phyloP scores from a whole-genome alignment of 2,888 invertebrate genomes.

The Eueremaeus valkanovi region DNA sequence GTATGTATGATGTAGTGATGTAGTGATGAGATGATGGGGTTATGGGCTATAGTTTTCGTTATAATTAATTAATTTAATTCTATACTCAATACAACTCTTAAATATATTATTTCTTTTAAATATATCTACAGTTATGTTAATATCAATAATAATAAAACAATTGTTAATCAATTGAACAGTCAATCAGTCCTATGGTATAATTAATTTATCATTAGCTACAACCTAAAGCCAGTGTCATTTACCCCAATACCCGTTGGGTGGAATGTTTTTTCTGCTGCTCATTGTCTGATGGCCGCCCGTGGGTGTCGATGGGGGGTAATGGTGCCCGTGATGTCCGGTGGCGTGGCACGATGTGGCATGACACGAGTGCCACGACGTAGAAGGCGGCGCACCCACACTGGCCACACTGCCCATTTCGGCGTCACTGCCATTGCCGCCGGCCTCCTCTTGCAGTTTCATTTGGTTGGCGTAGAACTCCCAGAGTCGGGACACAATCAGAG shows the following conservation, averaged over 20 bases:
- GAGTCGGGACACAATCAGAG: conserved; percentile 49
- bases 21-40: conserved; percentile 1
- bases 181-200: background rate
- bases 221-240: conserved; percentile 45
- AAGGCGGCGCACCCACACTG: conserved; percentile 47
- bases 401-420: conserved; percentile 48
- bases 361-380: conserved; percentile 48
- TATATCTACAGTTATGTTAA: conserved; percentile 20
- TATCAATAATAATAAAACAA: conserved; percentile 19
- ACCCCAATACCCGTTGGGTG: conserved; percentile 49
- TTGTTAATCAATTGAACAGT: background rate
- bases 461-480: conserved; percentile 50
- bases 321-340: conserved; percentile 42
- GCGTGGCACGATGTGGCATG: conserved; percentile 48
- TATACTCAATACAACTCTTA: conserved; percentile 33
- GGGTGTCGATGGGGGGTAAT: conserved; percentile 44
- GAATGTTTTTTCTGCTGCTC: conserved; percentile 43
- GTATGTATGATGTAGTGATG: background rate
- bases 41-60: conserved; percentile 11
- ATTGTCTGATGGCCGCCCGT: conserved; percentile 42
- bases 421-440: conserved; percentile 44
- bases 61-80: conserved; percentile 23
- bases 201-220: background rate
- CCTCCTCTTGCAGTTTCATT: conserved; percentile 49
- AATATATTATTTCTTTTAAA: conserved; percentile 28